phyloP scores from a whole-genome alignment of 2,113 vertebrate genomes.

The Oncorhynchus keta region DNA sequence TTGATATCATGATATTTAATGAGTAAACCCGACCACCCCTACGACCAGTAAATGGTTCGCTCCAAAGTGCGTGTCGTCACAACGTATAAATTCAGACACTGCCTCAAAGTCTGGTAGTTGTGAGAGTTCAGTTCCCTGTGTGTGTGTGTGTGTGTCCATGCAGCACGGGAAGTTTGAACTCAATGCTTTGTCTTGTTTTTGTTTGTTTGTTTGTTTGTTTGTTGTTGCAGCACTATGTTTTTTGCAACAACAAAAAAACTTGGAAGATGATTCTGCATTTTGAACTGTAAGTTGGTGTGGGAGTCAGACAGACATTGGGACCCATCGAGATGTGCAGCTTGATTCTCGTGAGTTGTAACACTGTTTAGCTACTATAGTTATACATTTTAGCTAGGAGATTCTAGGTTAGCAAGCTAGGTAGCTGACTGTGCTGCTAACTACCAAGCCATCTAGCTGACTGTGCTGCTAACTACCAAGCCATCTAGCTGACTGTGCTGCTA shows the following conservation, averaged over 20 bases:
- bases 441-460: too few species aligned
- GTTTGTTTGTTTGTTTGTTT: too few species aligned
- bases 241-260: conserved; percentile 1
- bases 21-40: background rate
- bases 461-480: too few species aligned
- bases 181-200: conserved; percentile 5
- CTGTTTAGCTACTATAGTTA: background rate
- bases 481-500: too few species aligned
- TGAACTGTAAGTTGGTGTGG: conserved; percentile 21
- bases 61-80: background rate
- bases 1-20: background rate
- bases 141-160: conserved; percentile 6
- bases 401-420: background rate
- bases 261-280: conserved; percentile 37
- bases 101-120: background rate
- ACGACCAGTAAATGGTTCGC: background rate
- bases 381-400: background rate
- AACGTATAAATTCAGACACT: background rate
- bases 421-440: too few species aligned
- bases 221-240: conserved; percentile 21
- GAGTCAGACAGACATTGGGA: conserved; percentile 9
- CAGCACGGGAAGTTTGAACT: conserved; percentile 25
- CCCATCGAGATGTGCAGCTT: conserved; percentile 25
- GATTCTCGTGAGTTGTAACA: conserved; percentile 58
- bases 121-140: background rate